Evolutionary conservation across 1,140 invertebrate genomes (phyloP), one percentile per base, ranked within the genome.

Genomic region (Drosophila pandora): DNA sequence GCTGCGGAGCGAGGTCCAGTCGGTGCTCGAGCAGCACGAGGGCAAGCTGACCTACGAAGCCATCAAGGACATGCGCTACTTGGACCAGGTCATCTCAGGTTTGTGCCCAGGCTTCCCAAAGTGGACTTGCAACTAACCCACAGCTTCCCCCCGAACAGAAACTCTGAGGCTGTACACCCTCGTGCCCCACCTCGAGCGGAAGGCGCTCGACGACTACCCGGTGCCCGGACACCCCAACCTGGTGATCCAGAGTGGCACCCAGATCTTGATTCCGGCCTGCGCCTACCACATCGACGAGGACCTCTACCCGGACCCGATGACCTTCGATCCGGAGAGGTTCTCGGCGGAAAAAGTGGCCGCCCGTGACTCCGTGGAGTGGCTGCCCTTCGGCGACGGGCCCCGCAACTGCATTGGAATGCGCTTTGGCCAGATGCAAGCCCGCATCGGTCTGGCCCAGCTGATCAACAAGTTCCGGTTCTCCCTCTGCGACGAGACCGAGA

Each of bases 321-420:
- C 88, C n/a, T 95, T 94, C 69, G 92, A 94, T 78, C 94, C 94
- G 0, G 94, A 95, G 37, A 79, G 94, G 47, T 95, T 90, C 53
- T 64, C 75, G 10, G 92, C 93, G 2, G 92, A 93, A 49, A 79
- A 92, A 30, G 93, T 92, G 63, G 81, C 80, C 2, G 79, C 90
- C 17, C 85, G 91, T 21, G 84, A 92, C 48, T 92, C 92, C 0
- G 92, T 90, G 45, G 90, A 91, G 5, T 95, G 93, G 85, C 76
- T 94, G 37, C 93, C 94, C 5, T 97, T 97, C 79, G 95, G 95
- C 8, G 93, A 93, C 50, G 93, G 93, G 28, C 93, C 93, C 5
- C 90, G 92, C 22, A 93, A 92, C 79, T 94, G 93, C 70, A 92
- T 93, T 50, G 93, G 93, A 8, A 80, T 79, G 62, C 71, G 92